phyloP scores from a whole-genome alignment of 92 coral and sea anemone genomes.

The Parazoanthus darwini region DNA sequence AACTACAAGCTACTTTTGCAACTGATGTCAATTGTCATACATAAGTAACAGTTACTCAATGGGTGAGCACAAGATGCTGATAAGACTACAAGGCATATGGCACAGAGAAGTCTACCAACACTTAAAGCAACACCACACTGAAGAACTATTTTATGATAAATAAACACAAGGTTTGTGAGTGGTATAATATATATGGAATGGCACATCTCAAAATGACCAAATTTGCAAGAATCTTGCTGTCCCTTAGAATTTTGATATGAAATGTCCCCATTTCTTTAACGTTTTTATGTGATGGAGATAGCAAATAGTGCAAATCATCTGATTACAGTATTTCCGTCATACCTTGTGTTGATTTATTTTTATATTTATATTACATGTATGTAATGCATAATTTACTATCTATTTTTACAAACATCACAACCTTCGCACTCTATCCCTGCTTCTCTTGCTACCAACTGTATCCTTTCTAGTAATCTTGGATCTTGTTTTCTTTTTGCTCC shows the following conservation, averaged over 20 bases:
- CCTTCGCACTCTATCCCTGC: slow-evolving; percentile 36
- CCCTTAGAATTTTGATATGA: too few relatives aligned
- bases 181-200: neutral
- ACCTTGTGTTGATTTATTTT: neutral
- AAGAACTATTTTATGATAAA: too few relatives aligned
- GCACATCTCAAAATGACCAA: neutral
- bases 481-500: neutral
- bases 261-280: neutral
- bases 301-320: too few relatives aligned
- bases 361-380: too few relatives aligned
- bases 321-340: neutral
- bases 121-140: too few relatives aligned
- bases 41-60: neutral
- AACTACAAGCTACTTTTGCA: slow-evolving; percentile 8
- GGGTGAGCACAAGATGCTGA: neutral
- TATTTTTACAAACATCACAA: neutral
- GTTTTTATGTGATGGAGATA: neutral
- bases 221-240: neutral
- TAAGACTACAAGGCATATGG: neutral
- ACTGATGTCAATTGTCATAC: neutral
- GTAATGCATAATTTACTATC: neutral
- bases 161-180: neutral
- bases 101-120: neutral
- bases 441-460: slow-evolving; percentile 32
- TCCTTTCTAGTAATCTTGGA: slow-evolving; percentile 13